These are phyloP conservation scores for Yasuhikotakia modesta DNA, from an alignment of 2,797 vertebrate genomes.

Conservation along the genomic window DNA sequence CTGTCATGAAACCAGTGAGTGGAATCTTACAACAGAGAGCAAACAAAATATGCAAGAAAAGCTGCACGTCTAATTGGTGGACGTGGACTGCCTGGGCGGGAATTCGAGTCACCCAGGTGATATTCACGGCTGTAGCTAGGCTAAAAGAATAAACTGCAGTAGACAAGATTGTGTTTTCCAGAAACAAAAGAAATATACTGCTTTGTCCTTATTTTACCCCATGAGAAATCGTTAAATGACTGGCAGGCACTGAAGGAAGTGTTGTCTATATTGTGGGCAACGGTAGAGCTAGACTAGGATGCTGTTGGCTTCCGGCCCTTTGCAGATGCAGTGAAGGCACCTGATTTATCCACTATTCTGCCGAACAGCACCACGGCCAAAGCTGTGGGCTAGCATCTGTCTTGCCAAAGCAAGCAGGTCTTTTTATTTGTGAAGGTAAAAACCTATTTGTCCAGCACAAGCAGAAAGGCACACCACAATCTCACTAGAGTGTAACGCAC, in stretches of 20 bases:
- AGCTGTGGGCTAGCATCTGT: slow-evolving; percentile 28
- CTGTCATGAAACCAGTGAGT: slow-evolving; percentile 51
- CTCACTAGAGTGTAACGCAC: neutral
- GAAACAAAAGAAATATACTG: slow-evolving; percentile 7
- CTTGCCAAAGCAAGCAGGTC: slow-evolving; percentile 6
- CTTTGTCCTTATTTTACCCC: slow-evolving; percentile 31
- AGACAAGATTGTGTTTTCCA: neutral
- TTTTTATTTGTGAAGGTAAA: slow-evolving; percentile 16
- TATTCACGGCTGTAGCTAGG: neutral
- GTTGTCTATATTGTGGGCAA: slow-evolving; percentile 51
- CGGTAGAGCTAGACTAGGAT: slow-evolving; percentile 58
- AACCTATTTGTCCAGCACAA: neutral
- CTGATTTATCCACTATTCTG: slow-evolving; percentile 51
- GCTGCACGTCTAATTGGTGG: slow-evolving; percentile 53
- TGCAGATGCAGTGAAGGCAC: slow-evolving; percentile 57
- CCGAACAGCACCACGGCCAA: slow-evolving; percentile 3
- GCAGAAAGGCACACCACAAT: neutral
- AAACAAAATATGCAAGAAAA: slow-evolving; percentile 43
- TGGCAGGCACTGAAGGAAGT: slow-evolving; percentile 61
- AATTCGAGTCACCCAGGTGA: slow-evolving; percentile 23
- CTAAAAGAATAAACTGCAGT: slow-evolving; percentile 16
- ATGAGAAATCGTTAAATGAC: slow-evolving; percentile 58
- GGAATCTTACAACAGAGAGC: slow-evolving; percentile 34
- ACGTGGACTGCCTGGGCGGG: slow-evolving; percentile 13
- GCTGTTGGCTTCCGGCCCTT: slow-evolving; percentile 56